These are phyloP conservation scores for Orchestia grillus DNA, from an alignment of 1,140 invertebrate species.

Conservation along the genomic window DNA sequence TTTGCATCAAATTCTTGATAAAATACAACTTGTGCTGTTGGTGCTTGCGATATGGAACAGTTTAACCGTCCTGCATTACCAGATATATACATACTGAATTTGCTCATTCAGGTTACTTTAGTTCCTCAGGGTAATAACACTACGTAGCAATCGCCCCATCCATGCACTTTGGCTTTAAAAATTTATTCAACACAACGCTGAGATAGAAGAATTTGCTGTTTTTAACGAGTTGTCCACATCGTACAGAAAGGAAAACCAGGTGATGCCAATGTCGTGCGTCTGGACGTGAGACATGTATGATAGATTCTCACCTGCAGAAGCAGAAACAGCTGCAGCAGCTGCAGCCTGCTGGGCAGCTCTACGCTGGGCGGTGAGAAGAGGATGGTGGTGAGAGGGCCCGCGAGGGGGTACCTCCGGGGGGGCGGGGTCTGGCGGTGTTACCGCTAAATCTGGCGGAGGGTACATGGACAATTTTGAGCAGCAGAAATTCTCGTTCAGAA, in stretches of 20 bases:
- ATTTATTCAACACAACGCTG: neutral
- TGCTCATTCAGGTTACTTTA: neutral
- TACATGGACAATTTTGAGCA: neutral
- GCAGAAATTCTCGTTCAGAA: neutral
- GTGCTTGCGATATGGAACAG: neutral
- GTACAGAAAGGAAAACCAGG: neutral
- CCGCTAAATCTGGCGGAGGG: conserved; percentile 73
- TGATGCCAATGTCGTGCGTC: neutral
- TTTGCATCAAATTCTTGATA: neutral
- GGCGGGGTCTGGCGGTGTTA: conserved; percentile 81
- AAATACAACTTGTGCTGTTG: neutral
- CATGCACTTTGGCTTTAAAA: neutral
- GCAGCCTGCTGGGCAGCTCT: conserved; percentile 28
- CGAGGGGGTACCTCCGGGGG: conserved; percentile 81
- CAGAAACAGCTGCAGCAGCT: conserved; percentile 49
- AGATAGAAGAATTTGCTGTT: neutral
- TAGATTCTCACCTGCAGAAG: conserved; percentile 1
- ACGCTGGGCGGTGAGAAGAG: conserved; percentile 53
- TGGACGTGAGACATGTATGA: neutral
- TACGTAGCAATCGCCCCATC: neutral
- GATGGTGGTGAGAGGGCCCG: conserved; percentile 78
- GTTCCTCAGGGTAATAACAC: neutral
- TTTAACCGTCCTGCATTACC: neutral
- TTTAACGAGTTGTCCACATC: neutral
- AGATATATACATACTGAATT: neutral